phyloP scores from a whole-genome alignment of 2,797 vertebrate genomes.

The Spizella passerina region DNA sequence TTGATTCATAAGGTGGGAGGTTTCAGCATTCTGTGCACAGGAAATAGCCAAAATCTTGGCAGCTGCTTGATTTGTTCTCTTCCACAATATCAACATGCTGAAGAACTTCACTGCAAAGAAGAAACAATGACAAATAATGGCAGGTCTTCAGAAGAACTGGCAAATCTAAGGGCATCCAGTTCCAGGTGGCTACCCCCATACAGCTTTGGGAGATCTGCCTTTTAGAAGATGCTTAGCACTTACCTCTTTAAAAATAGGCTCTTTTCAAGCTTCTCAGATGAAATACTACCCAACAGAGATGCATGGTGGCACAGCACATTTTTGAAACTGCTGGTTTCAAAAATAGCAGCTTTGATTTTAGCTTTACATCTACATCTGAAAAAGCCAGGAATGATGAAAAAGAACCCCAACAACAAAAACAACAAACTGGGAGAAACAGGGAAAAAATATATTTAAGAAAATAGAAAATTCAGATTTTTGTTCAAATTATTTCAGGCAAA shows the following conservation, averaged over 20 bases:
- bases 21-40: not conserved
- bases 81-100: not conserved
- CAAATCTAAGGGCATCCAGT: not conserved
- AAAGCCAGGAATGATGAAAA: not conserved
- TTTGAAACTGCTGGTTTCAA: not conserved
- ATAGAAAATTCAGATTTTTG: not conserved
- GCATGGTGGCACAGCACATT: not conserved
- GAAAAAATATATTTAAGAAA: not conserved
- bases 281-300: not conserved
- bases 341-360: not conserved
- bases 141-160: not conserved
- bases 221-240: not conserved
- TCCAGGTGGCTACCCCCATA: not conserved
- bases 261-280: not conserved
- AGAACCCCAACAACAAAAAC: not conserved
- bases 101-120: not conserved
- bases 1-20: not conserved
- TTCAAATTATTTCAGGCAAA: not conserved
- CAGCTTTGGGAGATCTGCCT: not conserved
- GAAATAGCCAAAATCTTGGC: not conserved
- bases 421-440: not conserved
- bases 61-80: not conserved
- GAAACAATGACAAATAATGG: not conserved
- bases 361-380: not conserved
- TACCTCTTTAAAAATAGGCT: not conserved